Conservation (phyloP, 2,113 vertebrate genomes). For the Aphyosemion australe region DNA sequence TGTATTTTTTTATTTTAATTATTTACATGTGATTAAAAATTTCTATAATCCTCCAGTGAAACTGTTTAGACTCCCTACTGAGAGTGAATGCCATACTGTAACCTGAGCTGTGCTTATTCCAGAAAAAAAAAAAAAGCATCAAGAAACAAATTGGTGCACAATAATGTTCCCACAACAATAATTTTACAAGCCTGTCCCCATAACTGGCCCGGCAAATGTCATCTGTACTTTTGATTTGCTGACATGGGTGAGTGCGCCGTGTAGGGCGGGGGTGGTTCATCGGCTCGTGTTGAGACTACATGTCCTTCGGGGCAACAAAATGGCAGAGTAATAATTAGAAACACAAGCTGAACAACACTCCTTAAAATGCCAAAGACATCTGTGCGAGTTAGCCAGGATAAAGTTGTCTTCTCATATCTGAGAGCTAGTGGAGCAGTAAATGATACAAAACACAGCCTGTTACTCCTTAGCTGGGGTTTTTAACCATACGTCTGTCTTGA, state of each 20-base stretch:
- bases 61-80: neutral
- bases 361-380: constrained; percentile 8
- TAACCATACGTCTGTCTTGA: neutral
- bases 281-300: neutral
- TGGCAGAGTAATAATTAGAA: constrained; percentile 1
- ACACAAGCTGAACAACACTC: constrained; percentile 1
- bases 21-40: neutral
- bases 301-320: constrained; percentile 2
- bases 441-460: constrained; percentile 1
- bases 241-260: neutral
- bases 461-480: neutral
- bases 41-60: neutral
- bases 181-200: constrained; percentile 3
- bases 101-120: neutral
- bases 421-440: constrained; percentile 4
- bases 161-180: constrained; percentile 1
- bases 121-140: neutral
- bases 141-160: neutral
- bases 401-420: constrained; percentile 6
- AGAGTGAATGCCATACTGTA: neutral
- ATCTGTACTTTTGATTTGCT: constrained; percentile 1
- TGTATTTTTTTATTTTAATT: too few species aligned
- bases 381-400: neutral
- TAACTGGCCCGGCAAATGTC: constrained; percentile 6
- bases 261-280: neutral